phyloP scores from a whole-genome alignment of 2,113 vertebrate species.

The Eublepharis macularius region DNA sequence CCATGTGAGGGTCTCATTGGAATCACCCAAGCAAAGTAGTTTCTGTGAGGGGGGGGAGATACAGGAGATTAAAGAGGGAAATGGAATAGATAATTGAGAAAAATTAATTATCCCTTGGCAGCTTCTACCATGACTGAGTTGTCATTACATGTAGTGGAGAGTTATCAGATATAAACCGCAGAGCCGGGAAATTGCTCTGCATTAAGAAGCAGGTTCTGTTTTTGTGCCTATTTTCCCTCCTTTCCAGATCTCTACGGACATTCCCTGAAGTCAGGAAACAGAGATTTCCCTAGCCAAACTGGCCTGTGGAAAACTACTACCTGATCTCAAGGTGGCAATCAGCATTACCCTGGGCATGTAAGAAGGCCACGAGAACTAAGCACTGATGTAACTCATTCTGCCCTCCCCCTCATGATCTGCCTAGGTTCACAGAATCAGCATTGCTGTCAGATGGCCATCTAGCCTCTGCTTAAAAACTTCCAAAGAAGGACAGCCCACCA shows the following conservation, averaged over 20 bases:
- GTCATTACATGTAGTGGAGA: not conserved
- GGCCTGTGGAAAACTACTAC: too few relatives aligned
- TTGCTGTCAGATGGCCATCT: too few relatives aligned
- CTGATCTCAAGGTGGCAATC: too few relatives aligned
- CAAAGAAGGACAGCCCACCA: too few relatives aligned
- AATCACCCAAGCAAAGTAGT: not conserved
- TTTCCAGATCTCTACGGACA: not conserved
- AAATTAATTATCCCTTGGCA: not conserved
- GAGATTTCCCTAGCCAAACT: too few relatives aligned
- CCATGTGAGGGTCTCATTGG: not conserved
- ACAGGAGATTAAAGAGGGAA: constrained; percentile 23
- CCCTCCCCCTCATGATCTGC: too few relatives aligned
- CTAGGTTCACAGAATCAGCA: too few relatives aligned
- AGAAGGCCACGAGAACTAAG: too few relatives aligned
- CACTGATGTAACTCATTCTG: too few relatives aligned
- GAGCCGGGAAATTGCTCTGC: not conserved
- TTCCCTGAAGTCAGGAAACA: not conserved
- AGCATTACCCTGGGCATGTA: too few relatives aligned
- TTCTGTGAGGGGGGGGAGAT: not conserved
- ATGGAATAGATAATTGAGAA: constrained; percentile 14
- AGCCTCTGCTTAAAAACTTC: too few relatives aligned
- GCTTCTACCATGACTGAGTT: not conserved
- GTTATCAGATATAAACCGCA: not conserved
- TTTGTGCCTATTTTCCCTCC: too few relatives aligned
- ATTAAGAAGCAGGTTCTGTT: not conserved